Evolutionary conservation across 2,113 vertebrate species (phyloP).

Genomic region (Glareola pratincola): DNA sequence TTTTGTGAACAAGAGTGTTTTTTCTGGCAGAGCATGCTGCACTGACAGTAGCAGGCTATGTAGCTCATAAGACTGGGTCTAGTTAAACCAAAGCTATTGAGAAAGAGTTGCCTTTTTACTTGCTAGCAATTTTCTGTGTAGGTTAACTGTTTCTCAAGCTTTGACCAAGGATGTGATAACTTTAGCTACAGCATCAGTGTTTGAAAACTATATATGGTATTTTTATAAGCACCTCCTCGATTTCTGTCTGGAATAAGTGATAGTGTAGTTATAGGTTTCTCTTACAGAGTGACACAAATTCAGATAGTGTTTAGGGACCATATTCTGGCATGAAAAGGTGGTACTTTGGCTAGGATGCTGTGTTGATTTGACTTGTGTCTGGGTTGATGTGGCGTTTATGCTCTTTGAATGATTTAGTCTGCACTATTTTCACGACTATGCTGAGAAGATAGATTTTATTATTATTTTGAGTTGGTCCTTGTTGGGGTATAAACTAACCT

Average conservation of each 20-base stretch:
- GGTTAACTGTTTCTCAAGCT: background rate
- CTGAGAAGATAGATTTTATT: background rate
- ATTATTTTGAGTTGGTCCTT: background rate
- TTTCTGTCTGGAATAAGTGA: background rate
- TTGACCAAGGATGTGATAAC: background rate
- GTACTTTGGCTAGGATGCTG: background rate
- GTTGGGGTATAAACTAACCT: background rate
- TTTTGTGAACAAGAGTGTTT: background rate
- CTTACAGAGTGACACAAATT: background rate
- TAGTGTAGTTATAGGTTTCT: background rate
- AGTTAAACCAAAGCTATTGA: background rate
- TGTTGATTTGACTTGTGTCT: background rate
- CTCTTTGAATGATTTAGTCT: background rate
- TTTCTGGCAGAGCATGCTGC: background rate
- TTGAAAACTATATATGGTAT: background rate
- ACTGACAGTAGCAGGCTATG: background rate
- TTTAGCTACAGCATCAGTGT: background rate
- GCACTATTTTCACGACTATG: background rate
- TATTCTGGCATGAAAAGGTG: background rate
- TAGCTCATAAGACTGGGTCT: background rate
- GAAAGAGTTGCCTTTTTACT: background rate
- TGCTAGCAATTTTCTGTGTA: background rate
- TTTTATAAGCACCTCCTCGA: accelerated
- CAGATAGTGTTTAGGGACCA: background rate
- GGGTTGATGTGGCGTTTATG: background rate